These are phyloP conservation scores for Mustela nigripes DNA, from an alignment of 2,113 vertebrate genomes.

Conservation along the genomic window DNA sequence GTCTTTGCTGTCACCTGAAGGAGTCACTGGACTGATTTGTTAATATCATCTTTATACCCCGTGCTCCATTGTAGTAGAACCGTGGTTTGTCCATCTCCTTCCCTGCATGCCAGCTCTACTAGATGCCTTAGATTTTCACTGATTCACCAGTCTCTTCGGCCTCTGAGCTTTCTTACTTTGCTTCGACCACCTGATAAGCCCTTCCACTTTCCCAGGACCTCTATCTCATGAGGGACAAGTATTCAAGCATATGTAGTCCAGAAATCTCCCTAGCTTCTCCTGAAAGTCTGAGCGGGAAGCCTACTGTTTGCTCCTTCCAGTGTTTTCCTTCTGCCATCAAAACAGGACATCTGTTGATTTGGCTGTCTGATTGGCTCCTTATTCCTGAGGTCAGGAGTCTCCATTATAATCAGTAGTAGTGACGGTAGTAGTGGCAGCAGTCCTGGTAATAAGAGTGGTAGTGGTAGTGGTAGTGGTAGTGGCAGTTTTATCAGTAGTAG, in stretches of 20 bases:
- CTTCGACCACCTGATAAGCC: neutral
- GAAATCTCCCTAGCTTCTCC: neutral
- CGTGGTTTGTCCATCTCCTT: neutral
- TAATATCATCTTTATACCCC: neutral
- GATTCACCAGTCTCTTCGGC: neutral
- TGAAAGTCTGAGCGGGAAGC: neutral
- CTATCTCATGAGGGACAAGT: neutral
- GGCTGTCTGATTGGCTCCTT: neutral
- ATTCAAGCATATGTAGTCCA: neutral
- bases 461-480: neutral
- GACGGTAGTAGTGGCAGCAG: neutral
- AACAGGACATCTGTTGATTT: neutral
- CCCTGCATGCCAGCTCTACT: neutral
- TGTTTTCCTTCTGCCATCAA: neutral
- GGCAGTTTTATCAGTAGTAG: neutral
- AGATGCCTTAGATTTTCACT: neutral
- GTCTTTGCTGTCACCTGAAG: neutral
- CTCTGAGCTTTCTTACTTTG: neutral
- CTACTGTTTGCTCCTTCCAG: neutral
- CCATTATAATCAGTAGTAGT: neutral
- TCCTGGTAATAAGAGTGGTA: neutral
- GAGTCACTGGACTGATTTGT: neutral
- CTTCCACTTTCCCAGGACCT: neutral
- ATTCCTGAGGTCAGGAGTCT: neutral
- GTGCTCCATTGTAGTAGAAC: neutral